Evolutionary conservation across 2,113 vertebrate genomes (phyloP).

Genomic region (Melanostigma gelatinosum): DNA sequence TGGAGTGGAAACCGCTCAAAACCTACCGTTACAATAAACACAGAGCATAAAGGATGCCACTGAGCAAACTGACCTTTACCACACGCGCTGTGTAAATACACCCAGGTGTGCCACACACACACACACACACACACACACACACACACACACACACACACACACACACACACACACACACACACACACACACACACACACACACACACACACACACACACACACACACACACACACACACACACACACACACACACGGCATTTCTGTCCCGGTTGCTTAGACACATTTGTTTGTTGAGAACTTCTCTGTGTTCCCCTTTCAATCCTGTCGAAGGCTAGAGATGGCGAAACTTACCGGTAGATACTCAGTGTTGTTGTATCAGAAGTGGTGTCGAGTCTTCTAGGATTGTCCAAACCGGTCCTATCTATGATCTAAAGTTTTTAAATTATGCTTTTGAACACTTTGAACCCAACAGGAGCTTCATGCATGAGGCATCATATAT

Average conservation of each 20-base stretch:
- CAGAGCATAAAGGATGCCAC: not conserved
- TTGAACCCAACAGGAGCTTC: not conserved
- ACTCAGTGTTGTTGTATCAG: not conserved
- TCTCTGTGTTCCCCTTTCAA: conserved; percentile 3
- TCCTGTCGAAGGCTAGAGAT: not conserved
- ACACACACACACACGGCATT: conserved; percentile 2
- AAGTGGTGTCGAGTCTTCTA: not conserved
- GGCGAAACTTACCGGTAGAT: not conserved
- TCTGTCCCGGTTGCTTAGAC: conserved; percentile 41
- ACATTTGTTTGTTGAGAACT: not conserved
- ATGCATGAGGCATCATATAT: not conserved
- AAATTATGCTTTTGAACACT: not conserved
- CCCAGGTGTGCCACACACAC: conserved; percentile 2
- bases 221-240: conserved; percentile 26
- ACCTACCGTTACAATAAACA: too few relatives aligned
- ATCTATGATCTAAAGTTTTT: not conserved
- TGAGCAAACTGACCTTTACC: conserved; percentile 29
- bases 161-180: not conserved
- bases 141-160: conserved; percentile 5
- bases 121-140: conserved; percentile 17
- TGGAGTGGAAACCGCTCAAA: too few relatives aligned
- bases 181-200: conserved; percentile 12
- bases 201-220: not conserved
- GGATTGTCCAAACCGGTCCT: not conserved
- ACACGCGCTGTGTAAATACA: conserved; percentile 10